Percentiles rank a stretch among this genome's conserved stretches.
Conservation (phyloP, 1,140 invertebrate species). For the Hylaeus volcanicus region DNA sequence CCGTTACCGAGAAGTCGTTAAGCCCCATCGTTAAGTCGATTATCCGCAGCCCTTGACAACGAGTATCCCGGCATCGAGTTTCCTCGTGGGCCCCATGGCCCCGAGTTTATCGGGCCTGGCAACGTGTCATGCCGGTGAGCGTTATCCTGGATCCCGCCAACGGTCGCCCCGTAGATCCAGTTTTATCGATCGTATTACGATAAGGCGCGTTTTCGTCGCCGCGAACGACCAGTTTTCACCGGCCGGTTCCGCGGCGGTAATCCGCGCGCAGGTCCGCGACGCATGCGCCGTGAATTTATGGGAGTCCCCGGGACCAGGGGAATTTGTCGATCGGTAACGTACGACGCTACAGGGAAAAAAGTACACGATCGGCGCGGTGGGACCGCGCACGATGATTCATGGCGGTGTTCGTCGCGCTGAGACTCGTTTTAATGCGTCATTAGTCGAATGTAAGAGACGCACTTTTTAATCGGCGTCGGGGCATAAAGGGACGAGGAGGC, state of each 20-base stretch:
- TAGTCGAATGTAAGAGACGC: slow-evolving; percentile 8
- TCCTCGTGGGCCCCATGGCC: slow-evolving; percentile 31
- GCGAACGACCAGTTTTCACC: neutral
- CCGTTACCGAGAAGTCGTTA: slow-evolving; percentile 71
- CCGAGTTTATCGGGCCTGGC: slow-evolving; percentile 45
- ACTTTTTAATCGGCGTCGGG: slow-evolving; percentile 29
- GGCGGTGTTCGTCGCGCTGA: neutral
- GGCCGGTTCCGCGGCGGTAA: slow-evolving; percentile 5
- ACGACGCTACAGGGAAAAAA: slow-evolving; percentile 22
- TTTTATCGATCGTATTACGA: slow-evolving; percentile 58
- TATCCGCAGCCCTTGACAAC: slow-evolving; percentile 66
- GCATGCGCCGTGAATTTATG: slow-evolving; percentile 28
- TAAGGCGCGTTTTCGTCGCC: slow-evolving; percentile 32
- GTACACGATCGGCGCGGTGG: slow-evolving; percentile 1
- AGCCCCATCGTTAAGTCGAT: slow-evolving; percentile 71
- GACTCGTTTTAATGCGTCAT: slow-evolving; percentile 31
- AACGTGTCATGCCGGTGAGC: slow-evolving; percentile 36
- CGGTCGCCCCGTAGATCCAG: slow-evolving; percentile 24
- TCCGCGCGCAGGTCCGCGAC: slow-evolving; percentile 7
- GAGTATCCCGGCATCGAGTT: slow-evolving; percentile 63
- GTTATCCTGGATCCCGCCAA: slow-evolving; percentile 23
- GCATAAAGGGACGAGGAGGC: neutral
- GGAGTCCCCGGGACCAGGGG: slow-evolving; percentile 11
- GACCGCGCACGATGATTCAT: slow-evolving; percentile 29
- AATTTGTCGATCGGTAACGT: slow-evolving; percentile 53